Evolutionary conservation across 2,113 vertebrate genomes (phyloP).

Genomic region (Caracal caracal): DNA sequence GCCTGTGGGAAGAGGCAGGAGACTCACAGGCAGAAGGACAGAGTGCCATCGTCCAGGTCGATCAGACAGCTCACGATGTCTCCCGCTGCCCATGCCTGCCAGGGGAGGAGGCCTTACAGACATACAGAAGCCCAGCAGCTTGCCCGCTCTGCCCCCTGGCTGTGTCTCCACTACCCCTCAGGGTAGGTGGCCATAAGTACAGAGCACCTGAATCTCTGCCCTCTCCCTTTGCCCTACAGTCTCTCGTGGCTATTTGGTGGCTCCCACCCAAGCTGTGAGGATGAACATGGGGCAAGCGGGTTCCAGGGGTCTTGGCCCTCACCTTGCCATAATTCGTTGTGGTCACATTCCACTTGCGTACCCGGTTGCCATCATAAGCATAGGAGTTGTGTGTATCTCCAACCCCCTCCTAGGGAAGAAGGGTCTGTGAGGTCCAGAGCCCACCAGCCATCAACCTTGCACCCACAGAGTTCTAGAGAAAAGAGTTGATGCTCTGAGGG

Average conservation of each 20-base stretch:
- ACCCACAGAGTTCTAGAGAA: neutral
- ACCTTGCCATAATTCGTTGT: constrained; percentile 99
- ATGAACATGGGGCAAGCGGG: neutral
- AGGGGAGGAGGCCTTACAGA: constrained; percentile 30
- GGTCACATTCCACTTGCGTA: constrained; percentile 98
- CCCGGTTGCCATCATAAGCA: constrained; percentile 97
- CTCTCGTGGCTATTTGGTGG: neutral
- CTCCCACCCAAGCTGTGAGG: neutral
- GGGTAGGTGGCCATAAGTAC: neutral
- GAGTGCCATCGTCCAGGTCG: constrained; percentile 95
- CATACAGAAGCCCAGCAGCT: neutral
- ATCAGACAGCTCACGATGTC: constrained; percentile 99
- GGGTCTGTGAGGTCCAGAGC: neutral
- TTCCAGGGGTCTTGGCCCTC: constrained; percentile 62
- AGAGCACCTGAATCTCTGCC: neutral
- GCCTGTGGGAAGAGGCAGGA: neutral
- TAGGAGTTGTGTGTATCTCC: constrained; percentile 97
- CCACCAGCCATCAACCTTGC: neutral
- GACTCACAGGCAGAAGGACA: constrained; percentile 97
- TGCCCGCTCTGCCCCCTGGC: neutral
- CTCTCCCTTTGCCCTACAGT: neutral
- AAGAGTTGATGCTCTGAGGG: neutral
- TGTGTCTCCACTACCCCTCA: neutral
- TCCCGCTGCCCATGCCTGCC: constrained; percentile 97
- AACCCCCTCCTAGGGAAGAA: constrained; percentile 92